Evolutionary conservation across 1,140 invertebrate species (phyloP).

Genomic region (Drosophila guanche): DNA sequence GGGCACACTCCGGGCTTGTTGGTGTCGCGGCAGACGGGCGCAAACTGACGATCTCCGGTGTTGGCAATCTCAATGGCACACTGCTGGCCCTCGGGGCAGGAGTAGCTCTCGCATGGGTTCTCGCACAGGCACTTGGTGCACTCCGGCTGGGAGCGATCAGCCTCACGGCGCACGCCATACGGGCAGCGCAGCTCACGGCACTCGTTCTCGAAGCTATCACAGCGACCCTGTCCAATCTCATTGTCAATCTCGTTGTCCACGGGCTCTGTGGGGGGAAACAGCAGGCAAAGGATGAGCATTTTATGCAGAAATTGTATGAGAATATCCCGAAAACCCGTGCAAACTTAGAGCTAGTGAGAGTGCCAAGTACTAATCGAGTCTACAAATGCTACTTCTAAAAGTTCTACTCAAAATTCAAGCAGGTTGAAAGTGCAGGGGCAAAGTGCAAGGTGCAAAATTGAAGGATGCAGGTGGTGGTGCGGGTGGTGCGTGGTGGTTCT

Average conservation of each 20-base stretch:
- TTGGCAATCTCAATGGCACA: conserved; percentile 87
- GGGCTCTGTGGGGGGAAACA: conserved; percentile 33
- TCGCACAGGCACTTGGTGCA: conserved; percentile 91
- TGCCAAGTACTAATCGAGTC: conserved; percentile 34
- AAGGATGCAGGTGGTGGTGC: conserved; percentile 22
- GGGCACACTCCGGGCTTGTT: conserved; percentile 92
- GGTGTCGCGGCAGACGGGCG: conserved; percentile 87
- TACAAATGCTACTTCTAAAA: conserved; percentile 41
- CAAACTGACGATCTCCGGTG: conserved; percentile 83
- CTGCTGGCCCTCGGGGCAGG: conserved; percentile 87
- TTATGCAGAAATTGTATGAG: rapidly evolving
- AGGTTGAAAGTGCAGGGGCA: conserved; percentile 26
- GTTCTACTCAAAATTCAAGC: conserved; percentile 49
- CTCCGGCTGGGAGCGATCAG: conserved; percentile 85
- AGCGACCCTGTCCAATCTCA: conserved; percentile 79
- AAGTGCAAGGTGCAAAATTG: conserved; percentile 46
- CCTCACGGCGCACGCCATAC: conserved; percentile 90
- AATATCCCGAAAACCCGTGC: conserved; percentile 45
- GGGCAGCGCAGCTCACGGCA: conserved; percentile 88
- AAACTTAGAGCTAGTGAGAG: conserved; percentile 61
- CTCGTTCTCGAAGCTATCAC: conserved; percentile 85
- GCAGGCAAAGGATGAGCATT: neutral
- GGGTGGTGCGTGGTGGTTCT: conserved; percentile 20
- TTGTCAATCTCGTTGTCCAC: conserved; percentile 50
- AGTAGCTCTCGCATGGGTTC: conserved; percentile 88